Conservation (phyloP, 1,140 invertebrate genomes). For the Pararge aegeria region DNA sequence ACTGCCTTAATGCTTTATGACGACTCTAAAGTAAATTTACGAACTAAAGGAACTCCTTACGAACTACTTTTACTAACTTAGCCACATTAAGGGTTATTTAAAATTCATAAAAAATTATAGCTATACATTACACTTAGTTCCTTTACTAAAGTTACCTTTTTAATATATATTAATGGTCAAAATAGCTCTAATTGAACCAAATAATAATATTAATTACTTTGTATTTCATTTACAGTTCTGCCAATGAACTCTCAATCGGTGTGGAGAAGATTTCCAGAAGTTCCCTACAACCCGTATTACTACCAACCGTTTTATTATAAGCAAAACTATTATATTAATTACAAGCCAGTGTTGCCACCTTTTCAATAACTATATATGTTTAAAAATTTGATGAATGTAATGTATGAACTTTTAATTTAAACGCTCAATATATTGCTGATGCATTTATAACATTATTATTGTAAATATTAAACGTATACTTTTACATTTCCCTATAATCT, state of each 20-base stretch:
- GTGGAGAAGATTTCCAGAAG: neutral
- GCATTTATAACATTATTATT: neutral
- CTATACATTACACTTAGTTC: too few relatives aligned
- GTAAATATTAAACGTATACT: too few relatives aligned
- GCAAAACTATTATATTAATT: neutral
- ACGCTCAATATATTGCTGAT: neutral
- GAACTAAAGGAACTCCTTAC: too few relatives aligned
- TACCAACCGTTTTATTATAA: constrained; percentile 1
- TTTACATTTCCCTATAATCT: too few relatives aligned
- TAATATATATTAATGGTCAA: too few relatives aligned
- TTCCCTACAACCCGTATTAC: neutral
- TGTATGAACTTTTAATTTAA: neutral
- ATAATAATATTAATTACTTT: neutral
- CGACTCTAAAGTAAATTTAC: too few relatives aligned
- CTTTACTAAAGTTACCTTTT: too few relatives aligned
- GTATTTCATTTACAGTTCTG: neutral
- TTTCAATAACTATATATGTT: neutral
- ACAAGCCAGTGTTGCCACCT: neutral
- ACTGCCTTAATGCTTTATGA: too few relatives aligned
- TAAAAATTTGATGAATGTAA: neutral
- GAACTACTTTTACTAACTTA: too few relatives aligned
- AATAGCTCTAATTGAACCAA: too few relatives aligned
- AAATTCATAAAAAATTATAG: too few relatives aligned
- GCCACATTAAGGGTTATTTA: too few relatives aligned
- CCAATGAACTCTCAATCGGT: neutral